These are phyloP conservation scores for Dromococcyx pavoninus DNA, from an alignment of 2,797 vertebrate genomes.

Conservation along the genomic window DNA sequence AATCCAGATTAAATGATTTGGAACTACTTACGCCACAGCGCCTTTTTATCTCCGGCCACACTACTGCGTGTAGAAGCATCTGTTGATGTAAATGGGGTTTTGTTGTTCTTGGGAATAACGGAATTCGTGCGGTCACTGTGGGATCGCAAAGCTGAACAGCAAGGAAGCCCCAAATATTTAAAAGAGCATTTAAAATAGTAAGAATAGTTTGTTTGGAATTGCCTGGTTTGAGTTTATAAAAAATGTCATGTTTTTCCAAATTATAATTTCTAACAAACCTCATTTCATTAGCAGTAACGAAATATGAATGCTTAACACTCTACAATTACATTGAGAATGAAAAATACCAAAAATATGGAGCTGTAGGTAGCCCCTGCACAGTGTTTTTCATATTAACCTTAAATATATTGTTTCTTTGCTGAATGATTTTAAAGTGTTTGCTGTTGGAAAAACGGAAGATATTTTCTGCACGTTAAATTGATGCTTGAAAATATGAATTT, in stretches of 20 bases:
- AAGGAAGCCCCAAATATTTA: neutral
- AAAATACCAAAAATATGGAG: neutral
- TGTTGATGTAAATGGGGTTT: neutral
- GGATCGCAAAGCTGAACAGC: neutral
- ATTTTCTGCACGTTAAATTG: neutral
- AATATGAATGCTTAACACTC: neutral
- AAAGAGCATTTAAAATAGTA: neutral
- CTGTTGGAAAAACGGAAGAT: neutral
- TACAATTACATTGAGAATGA: neutral
- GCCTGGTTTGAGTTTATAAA: neutral
- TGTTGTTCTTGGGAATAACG: neutral
- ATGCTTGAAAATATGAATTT: neutral
- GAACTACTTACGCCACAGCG: neutral
- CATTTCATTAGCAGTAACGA: neutral
- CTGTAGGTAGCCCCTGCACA: neutral
- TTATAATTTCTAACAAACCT: neutral
- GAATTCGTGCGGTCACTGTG: neutral
- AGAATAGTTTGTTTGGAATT: neutral
- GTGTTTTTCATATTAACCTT: neutral
- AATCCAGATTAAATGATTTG: neutral
- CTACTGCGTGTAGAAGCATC: neutral
- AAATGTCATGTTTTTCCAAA: neutral
- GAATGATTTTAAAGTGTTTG: slow-evolving; percentile 22
- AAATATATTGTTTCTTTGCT: neutral
- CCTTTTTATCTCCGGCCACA: neutral